phyloP scores from a whole-genome alignment of 1,140 invertebrate species.

The Zaprionus inermis region DNA sequence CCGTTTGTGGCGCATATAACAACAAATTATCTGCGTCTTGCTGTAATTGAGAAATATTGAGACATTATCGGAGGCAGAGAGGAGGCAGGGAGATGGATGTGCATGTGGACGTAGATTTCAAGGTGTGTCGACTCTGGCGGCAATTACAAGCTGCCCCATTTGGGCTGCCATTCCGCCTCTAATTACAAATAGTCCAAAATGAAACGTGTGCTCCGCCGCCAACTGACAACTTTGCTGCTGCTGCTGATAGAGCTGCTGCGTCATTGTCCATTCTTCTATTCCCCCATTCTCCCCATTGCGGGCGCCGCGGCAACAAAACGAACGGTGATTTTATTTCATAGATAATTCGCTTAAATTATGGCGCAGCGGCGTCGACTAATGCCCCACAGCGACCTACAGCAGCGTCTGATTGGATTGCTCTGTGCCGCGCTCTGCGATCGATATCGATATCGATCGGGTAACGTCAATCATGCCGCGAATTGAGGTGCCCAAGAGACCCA shows the following conservation, averaged over 20 bases:
- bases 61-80: constrained; percentile 58
- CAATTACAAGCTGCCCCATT: constrained; percentile 50
- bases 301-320: constrained; percentile 53
- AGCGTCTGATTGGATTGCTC: constrained; percentile 58
- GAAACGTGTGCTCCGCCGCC: constrained; percentile 29
- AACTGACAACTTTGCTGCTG: constrained; percentile 6
- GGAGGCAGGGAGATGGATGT: constrained; percentile 2
- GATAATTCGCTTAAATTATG: constrained; percentile 84
- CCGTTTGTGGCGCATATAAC: constrained; percentile 61
- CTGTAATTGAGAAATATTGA: constrained; percentile 81
- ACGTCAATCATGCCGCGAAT: constrained; percentile 64
- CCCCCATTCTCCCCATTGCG: constrained; percentile 21
- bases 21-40: constrained; percentile 78
- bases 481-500: constrained; percentile 33
- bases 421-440: constrained; percentile 24
- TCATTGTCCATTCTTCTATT: constrained; percentile 26
- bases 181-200: constrained; percentile 67
- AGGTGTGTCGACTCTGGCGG: constrained; percentile 33
- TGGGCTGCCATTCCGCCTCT: constrained; percentile 50
- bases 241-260: constrained; percentile 17
- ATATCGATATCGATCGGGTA: constrained; percentile 59
- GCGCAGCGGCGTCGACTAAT: constrained; percentile 68
- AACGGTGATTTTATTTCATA: constrained; percentile 81
- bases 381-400: constrained; percentile 80
- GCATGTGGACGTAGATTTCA: neutral